Evolutionary conservation across 2,888 invertebrate species (phyloP).

Genomic region (Taenaris catops): DNA sequence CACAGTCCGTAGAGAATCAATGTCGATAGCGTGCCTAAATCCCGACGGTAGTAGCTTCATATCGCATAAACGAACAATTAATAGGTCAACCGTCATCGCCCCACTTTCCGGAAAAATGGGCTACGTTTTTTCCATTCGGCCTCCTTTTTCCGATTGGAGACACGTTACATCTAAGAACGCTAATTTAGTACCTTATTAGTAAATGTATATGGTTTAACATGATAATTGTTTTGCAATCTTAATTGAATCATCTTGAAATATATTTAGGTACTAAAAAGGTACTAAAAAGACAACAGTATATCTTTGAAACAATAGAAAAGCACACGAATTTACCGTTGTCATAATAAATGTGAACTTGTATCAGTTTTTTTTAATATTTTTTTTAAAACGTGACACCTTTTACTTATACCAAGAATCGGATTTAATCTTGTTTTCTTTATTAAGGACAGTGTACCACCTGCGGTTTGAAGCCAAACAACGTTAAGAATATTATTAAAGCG

Average conservation of each 20-base stretch:
- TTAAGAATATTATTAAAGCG: conserved; percentile 27
- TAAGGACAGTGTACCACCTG: conserved; percentile 37
- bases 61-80: conserved; percentile 67
- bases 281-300: too few relatives aligned
- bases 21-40: conserved; percentile 47
- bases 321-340: too few relatives aligned
- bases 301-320: too few relatives aligned
- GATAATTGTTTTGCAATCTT: too few relatives aligned
- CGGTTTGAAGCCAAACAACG: conserved; percentile 38
- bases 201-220: too few relatives aligned
- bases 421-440: conserved; percentile 44
- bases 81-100: conserved; percentile 57
- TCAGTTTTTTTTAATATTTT: too few relatives aligned
- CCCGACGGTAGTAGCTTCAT: conserved; percentile 41
- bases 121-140: conserved; percentile 24
- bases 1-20: conserved; percentile 55
- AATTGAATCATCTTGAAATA: too few relatives aligned
- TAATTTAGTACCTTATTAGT: conserved; percentile 10
- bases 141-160: conserved; percentile 11
- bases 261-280: too few relatives aligned
- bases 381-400: conserved; percentile 18
- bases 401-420: conserved; percentile 19
- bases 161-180: conserved; percentile 7
- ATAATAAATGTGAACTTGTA: too few relatives aligned
- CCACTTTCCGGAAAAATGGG: conserved; percentile 50